These are phyloP conservation scores for Mormyrus proboscirostris DNA, from an alignment of 2,797 vertebrate genomes.

Conservation along the genomic window DNA sequence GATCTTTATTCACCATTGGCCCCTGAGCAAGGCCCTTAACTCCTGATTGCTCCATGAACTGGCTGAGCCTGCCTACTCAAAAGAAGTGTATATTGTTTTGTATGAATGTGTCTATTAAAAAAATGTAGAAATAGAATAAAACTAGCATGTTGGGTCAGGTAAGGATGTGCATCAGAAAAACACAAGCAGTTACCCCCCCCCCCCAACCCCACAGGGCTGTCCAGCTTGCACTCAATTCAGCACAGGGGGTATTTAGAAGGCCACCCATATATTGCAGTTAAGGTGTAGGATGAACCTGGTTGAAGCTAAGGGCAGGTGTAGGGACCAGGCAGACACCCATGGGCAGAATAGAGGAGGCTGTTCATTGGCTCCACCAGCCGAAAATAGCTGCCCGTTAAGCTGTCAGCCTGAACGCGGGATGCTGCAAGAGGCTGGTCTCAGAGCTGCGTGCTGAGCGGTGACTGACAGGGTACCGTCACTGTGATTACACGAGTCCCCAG, in stretches of 20 bases:
- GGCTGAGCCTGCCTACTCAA: background rate
- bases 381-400: slow-evolving; percentile 5
- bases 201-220: background rate
- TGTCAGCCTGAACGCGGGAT: background rate
- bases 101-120: background rate
- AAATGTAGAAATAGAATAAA: background rate
- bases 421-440: background rate
- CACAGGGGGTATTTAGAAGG: background rate
- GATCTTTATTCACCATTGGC: background rate
- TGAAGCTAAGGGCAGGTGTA: background rate
- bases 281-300: background rate
- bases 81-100: background rate
- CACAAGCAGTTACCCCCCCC: background rate
- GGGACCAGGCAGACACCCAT: background rate
- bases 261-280: background rate
- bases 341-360: background rate
- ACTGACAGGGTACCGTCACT: background rate
- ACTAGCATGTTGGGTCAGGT: background rate
- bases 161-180: background rate
- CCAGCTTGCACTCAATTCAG: background rate
- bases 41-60: background rate
- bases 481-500: background rate
- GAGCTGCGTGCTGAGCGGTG: no score
- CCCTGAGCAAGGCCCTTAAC: background rate
- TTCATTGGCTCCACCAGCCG: background rate